phyloP scores from a whole-genome alignment of 2,797 vertebrate genomes.

The Girardinus metallicus region DNA sequence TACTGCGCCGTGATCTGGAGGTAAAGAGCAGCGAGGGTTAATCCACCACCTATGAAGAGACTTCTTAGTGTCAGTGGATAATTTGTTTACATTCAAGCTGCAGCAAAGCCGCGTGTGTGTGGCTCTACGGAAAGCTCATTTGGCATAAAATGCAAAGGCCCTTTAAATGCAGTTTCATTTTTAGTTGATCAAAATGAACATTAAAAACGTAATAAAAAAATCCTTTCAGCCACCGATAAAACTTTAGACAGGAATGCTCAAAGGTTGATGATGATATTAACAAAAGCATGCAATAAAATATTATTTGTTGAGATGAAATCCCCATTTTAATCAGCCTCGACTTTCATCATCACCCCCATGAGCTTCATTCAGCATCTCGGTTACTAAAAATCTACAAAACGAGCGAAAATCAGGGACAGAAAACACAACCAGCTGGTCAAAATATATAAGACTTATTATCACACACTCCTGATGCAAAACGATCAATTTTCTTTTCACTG shows the following conservation, averaged over 20 bases:
- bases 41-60: slow-evolving; percentile 48
- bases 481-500: neutral
- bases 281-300: neutral
- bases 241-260: no score
- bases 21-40: slow-evolving; percentile 37
- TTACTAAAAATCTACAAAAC: neutral
- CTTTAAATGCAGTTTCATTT: neutral
- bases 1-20: neutral
- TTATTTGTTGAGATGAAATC: neutral
- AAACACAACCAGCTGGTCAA: neutral
- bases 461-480: neutral
- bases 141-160: neutral
- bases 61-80: slow-evolving; percentile 57
- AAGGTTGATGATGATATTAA: neutral
- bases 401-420: neutral
- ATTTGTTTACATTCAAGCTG: slow-evolving; percentile 76
- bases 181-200: neutral
- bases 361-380: neutral
- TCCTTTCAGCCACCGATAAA: neutral
- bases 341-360: neutral
- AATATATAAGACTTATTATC: neutral
- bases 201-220: no score
- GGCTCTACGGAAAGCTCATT: neutral
- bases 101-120: slow-evolving; percentile 43
- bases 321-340: neutral